These are phyloP conservation scores for Brachionus calyciflorus DNA, from an alignment of 1,140 invertebrate genomes.

Conservation along the genomic window DNA sequence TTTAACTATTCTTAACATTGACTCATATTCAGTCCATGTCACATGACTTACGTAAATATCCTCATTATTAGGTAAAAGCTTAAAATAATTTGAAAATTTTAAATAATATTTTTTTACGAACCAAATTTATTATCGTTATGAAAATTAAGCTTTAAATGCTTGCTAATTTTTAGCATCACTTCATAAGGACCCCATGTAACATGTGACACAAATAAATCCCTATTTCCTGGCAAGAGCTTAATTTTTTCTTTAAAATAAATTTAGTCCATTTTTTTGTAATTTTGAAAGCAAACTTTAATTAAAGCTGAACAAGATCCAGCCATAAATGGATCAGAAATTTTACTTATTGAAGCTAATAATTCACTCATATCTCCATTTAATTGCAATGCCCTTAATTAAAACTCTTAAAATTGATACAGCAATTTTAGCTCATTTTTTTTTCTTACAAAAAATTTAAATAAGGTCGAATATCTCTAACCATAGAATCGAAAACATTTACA, in stretches of 20 bases:
- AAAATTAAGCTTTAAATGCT: conserved; percentile 70
- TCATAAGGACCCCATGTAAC: conserved; percentile 73
- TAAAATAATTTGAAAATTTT: not conserved
- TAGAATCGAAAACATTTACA: not conserved
- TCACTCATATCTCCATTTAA: conserved; percentile 75
- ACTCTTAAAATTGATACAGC: not conserved
- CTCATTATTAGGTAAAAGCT: conserved; percentile 59
- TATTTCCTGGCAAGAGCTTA: conserved; percentile 54
- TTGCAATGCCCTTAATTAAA: conserved; percentile 55
- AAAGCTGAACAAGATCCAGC: conserved; percentile 50
- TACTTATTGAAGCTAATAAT: conserved; percentile 63
- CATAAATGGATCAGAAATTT: conserved; percentile 52
- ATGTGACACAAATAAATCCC: conserved; percentile 67
- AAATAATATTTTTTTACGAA: not conserved
- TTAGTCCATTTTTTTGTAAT: not conserved
- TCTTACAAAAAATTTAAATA: conserved; percentile 50
- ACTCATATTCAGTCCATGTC: conserved; percentile 72
- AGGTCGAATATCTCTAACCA: not conserved
- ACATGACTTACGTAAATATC: conserved; percentile 69
- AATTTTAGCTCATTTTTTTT: no score
- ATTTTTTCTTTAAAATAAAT: conserved; percentile 52
- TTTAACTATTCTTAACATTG: conserved; percentile 84
- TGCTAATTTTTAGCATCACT: conserved; percentile 81
- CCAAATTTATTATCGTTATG: not conserved
- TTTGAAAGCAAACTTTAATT: conserved; percentile 18